Evolutionary conservation across 2,797 vertebrate genomes (phyloP).

Genomic region (Catostomus latipinnis): DNA sequence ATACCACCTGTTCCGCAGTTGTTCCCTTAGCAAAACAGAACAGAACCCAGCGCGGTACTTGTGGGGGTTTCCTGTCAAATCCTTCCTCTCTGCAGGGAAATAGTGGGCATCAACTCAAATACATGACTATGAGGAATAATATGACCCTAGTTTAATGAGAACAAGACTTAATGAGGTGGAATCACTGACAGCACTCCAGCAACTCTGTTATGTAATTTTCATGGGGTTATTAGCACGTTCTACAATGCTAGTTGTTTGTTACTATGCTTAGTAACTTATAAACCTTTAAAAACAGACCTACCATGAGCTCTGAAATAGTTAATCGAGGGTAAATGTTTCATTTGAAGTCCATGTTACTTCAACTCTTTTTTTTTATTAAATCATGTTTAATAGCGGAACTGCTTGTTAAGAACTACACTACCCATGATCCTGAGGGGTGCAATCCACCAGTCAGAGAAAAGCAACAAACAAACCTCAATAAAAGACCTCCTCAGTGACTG

Average conservation of each 20-base stretch:
- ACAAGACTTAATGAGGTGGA: slow-evolving; percentile 36
- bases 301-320: too few relatives aligned
- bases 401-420: too few relatives aligned
- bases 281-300: too few relatives aligned
- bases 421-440: too few relatives aligned
- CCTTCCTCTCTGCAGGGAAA: not conserved
- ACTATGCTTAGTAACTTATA: too few relatives aligned
- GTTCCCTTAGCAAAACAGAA: slow-evolving; percentile 44
- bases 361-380: too few relatives aligned
- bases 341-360: too few relatives aligned
- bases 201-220: slow-evolving; percentile 58
- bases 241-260: not conserved
- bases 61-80: slow-evolving; percentile 19
- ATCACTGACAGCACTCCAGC: slow-evolving; percentile 40
- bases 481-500: too few relatives aligned
- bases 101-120: slow-evolving; percentile 8
- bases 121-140: not conserved
- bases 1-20: slow-evolving; percentile 74
- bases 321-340: too few relatives aligned
- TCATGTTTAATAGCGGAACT: too few relatives aligned
- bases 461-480: too few relatives aligned
- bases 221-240: slow-evolving; percentile 30
- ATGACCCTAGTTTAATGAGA: not conserved
- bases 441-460: too few relatives aligned
- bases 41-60: slow-evolving; percentile 21